Base-by-base conservation (phyloP, 2,113 vertebrate species). In the Tachuris rubrigastra region DNA sequence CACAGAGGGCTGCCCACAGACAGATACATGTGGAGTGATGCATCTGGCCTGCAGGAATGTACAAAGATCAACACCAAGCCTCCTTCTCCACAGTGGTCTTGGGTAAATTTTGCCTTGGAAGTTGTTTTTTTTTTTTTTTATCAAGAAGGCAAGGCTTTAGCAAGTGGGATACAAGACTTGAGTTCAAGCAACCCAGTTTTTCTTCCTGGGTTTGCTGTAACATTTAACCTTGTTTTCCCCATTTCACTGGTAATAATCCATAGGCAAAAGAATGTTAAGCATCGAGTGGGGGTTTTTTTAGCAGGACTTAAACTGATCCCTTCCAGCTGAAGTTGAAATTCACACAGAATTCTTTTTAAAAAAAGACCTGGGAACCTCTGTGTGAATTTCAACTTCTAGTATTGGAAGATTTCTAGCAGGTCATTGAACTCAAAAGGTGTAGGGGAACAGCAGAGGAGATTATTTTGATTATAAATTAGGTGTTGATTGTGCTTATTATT, bases 21-120 rank as follows among this genome's bases (percentile, higher is more conserved):
- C 96, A 98, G 99, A 59, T 99, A 99, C 89, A 99, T 99, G 99
- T 99, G 99, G 99, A 99, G 99, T 1, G 99, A 99, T 15, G 99
- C 98, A 2, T 98, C 99, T 1, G 99, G 99, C 33, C 97, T 99
- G 30, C 99, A 99, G 39, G 99, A 99, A 89, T 98, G 99, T 85
- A 99, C 99, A 39, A 99, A 99, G 96, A 93, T 98, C 12, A 97
- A 98, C 87, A 99, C 98, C 7, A 99, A 99, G 93, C 98, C 99
- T 28, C 99, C 99, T 1, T 99, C 99, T 13, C 98, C 99, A 0
- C 99, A 99, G 79, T 99, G 99, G 99, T 97, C 98, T 60, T 99
- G 99, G 99, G 99, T 99, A 95, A 97, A 98, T 93, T 87, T 78
- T 76, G 19, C 52, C 58, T 90, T 93, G 23, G 20, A 63, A 42